Evolutionary conservation across 2,113 vertebrate genomes (phyloP), one percentile per base, ranked within the genome.

Genomic region (Rallus limicola): DNA sequence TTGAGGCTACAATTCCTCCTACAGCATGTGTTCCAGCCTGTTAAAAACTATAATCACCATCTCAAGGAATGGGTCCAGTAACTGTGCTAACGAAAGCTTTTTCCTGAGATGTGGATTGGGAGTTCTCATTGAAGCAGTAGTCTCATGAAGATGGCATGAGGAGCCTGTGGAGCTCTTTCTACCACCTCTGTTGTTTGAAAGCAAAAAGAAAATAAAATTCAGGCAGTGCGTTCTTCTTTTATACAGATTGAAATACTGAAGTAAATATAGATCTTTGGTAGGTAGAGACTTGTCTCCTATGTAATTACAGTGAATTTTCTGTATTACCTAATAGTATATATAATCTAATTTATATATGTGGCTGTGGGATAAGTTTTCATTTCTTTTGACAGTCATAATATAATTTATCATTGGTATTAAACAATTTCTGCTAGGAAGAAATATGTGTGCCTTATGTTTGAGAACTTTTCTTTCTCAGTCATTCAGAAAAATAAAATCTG

Each of bases 21-120:
- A 48, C 12, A 60, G n/a, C 38, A 29, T 0, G 0, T 50, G 21
- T 79, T 82, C n/a, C 21, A 72, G n/a, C 4, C 14, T 33, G 4
- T 62, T 65, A 68, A 91, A 94, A 88, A 78, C 34, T 40, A 11
- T 56, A 53, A 71, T 82, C 33, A 36, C 11, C 24, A 36, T 48
- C 29, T 71, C 65, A 71, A 85, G 72, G 77, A 93, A 65, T 24
- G 2, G 4, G 11, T 77, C 13, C 15, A 56, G 28, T 25, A 80
- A 74, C 56, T 95, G 74, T 68, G 40, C 15, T 83, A 50, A 42
- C 5, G 1, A 29, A 52, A 78, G 8, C 7, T 56, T 34, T 36
- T 77, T 89, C 44, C 42, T 56, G 46, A 76, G 10, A 56, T 3
- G 0, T 14, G 36, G 40, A 44, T 13, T 6, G 6, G 34, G 29